Percentiles rank a stretch among this genome's conserved stretches.
These are phyloP conservation scores for Catocala fraxini DNA, from an alignment of 2,888 invertebrate genomes.

Conservation along the genomic window DNA sequence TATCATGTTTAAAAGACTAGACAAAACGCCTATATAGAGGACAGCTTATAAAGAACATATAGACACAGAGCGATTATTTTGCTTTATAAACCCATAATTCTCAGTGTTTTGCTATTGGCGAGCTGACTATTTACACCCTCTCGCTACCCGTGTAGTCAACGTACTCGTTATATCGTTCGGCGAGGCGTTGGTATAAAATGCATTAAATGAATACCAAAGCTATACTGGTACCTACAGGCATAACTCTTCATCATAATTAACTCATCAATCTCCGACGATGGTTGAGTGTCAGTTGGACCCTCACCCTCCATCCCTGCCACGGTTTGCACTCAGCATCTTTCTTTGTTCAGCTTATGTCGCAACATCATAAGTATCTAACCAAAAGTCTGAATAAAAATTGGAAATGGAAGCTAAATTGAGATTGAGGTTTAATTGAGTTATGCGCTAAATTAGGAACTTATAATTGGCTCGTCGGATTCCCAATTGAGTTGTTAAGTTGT, in stretches of 20 bases:
- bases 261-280: constrained; percentile 12
- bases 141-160: too few species aligned
- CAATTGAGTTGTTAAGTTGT: background rate
- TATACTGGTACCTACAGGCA: constrained; percentile 2
- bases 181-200: background rate
- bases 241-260: constrained; percentile 32
- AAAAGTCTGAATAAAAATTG: too few species aligned
- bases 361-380: too few species aligned
- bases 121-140: background rate
- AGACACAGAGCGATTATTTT: too few species aligned
- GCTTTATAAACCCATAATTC: too few species aligned
- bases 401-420: too few species aligned
- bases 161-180: background rate
- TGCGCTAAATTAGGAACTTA: constrained; percentile 1
- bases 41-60: too few species aligned
- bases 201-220: background rate
- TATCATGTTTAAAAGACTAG: too few species aligned
- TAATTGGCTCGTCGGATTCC: background rate
- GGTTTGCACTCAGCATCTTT: background rate
- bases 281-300: background rate
- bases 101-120: background rate
- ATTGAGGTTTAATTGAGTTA: background rate
- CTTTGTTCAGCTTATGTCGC: background rate
- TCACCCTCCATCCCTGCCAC: background rate
- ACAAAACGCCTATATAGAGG: too few species aligned